Conservation (phyloP, 2,888 invertebrate species). For the Apamea sordens region DNA sequence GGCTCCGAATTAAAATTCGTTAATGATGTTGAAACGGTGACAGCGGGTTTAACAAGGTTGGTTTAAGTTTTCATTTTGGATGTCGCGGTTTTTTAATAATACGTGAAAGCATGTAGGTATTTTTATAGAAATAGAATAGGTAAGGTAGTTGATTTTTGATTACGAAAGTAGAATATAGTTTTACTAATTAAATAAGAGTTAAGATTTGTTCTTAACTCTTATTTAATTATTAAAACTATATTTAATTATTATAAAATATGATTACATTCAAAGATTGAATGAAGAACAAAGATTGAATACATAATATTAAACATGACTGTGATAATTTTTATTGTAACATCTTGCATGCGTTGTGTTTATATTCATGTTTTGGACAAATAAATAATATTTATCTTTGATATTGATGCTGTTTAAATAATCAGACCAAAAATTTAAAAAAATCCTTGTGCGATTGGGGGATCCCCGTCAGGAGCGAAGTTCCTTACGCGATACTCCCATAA, state of each 20-base stretch:
- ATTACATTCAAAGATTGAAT: too few relatives aligned
- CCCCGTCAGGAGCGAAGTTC: background rate
- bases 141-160: too few relatives aligned
- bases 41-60: slow-evolving; percentile 5
- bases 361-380: too few relatives aligned
- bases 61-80: background rate
- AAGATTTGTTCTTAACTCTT: too few relatives aligned
- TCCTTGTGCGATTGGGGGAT: background rate
- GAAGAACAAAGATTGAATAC: too few relatives aligned
- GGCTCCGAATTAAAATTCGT: slow-evolving; percentile 29
- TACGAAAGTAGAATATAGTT: background rate
- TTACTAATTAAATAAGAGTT: background rate
- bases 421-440: too few relatives aligned
- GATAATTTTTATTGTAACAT: too few relatives aligned
- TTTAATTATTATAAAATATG: background rate
- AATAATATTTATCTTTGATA: background rate
- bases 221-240: too few relatives aligned
- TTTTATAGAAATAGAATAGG: too few relatives aligned
- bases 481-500: too few relatives aligned
- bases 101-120: too few relatives aligned
- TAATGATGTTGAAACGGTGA: slow-evolving; percentile 29
- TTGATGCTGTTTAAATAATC: background rate
- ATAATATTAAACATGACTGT: background rate
- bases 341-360: too few relatives aligned
- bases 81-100: background rate